A percentile compares a stretch with the other conserved stretches of the same genome.
Evolutionary conservation across 2,888 invertebrate genomes (phyloP).

Genomic region (Coelinius sp.): DNA sequence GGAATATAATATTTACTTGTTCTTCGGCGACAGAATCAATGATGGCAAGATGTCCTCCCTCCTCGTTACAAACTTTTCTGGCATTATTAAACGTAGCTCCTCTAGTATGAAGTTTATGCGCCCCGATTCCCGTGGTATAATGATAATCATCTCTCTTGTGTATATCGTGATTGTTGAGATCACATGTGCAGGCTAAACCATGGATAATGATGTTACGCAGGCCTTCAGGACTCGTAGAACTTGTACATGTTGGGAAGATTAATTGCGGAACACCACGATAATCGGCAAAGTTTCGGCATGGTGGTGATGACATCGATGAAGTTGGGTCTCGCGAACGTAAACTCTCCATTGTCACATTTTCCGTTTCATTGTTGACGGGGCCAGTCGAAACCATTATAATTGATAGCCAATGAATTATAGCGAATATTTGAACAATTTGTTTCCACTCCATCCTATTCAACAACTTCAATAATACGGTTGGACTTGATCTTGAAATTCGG

Average conservation of each 20-base stretch:
- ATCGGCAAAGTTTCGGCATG: conserved; percentile 33
- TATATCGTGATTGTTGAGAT: conserved; percentile 47
- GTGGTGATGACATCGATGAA: conserved; percentile 27
- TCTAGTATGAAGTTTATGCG: conserved; percentile 61
- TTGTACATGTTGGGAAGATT: conserved; percentile 49
- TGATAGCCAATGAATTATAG: not conserved
- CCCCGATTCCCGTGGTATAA: conserved; percentile 58
- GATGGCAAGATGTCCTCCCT: conserved; percentile 60
- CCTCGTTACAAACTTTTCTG: conserved; percentile 61
- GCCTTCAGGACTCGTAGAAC: conserved; percentile 37
- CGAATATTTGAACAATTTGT: conserved; percentile 14
- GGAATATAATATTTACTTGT: conserved; percentile 43
- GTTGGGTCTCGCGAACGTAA: not conserved
- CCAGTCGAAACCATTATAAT: not conserved
- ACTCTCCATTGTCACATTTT: conserved; percentile 8
- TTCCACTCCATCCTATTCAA: not conserved
- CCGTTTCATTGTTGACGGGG: not conserved
- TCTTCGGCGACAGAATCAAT: conserved; percentile 52
- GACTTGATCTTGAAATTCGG: not conserved
- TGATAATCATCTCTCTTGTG: conserved; percentile 59
- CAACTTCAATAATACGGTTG: not conserved
- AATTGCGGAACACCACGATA: conserved; percentile 42
- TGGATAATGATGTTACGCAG: conserved; percentile 50
- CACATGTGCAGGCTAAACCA: conserved; percentile 60
- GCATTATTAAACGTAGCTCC: conserved; percentile 61